phyloP scores from a whole-genome alignment of 23 tunicate species.

The Botrylloides violaceus region DNA sequence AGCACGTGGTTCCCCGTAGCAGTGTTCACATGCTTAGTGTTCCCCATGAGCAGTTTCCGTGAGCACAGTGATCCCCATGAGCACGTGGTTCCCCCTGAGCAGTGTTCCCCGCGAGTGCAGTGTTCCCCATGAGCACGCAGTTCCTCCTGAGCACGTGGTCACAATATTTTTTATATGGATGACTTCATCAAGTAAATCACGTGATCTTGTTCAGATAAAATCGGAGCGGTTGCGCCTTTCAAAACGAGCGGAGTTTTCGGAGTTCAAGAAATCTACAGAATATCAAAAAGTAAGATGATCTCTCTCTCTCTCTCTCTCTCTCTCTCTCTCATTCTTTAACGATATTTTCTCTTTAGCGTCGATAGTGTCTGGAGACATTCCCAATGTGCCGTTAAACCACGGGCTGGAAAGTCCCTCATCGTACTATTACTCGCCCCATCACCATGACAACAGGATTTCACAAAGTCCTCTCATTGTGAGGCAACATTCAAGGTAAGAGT shows the following conservation, averaged over 20 bases:
- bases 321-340: no score
- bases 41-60: no score
- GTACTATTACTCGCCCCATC: conserved; percentile 61
- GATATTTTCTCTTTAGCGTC: conserved; percentile 45
- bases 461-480: conserved; percentile 65
- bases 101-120: no score
- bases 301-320: no score
- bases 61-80: no score
- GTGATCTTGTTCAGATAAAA: conserved; percentile 14
- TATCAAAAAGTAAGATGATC: conserved; percentile 77
- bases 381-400: conserved; percentile 21
- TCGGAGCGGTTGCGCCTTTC: conserved; percentile 70
- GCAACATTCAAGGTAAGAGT: conserved; percentile 52
- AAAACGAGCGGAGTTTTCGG: conserved; percentile 99
- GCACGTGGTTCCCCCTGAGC: no score
- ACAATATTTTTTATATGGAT: no score
- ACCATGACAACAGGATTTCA: conserved; percentile 78
- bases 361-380: conserved; percentile 61
- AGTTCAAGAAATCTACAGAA: conserved; percentile 87
- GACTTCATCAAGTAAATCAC: no score
- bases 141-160: no score
- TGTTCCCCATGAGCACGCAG: no score
- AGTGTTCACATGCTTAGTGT: no score
- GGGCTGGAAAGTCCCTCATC: conserved; percentile 57
- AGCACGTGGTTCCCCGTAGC: no score